Base-by-base conservation (phyloP, 1,140 invertebrate species). In the Lamellibrachia luymesi region DNA sequence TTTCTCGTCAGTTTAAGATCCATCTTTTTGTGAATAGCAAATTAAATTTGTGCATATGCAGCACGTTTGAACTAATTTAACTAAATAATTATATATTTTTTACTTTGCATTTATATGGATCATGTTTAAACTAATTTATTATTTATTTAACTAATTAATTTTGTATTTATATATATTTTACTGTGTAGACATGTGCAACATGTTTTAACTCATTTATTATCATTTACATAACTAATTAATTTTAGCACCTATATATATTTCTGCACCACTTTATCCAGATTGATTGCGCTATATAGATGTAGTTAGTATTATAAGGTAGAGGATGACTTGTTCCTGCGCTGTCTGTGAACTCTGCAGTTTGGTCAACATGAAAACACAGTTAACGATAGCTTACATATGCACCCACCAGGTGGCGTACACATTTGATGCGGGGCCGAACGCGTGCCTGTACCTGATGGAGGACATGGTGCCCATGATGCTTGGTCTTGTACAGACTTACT, bases 381-480 rank as follows among this genome's bases (percentile, higher is more conserved):
- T 80, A 22, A 80, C 25, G 64, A 10, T 8, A 80, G 25, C 13
- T 80, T 10, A 17, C 64, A 80, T 80, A 22, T 17, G 13, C 5
- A 22, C 8, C 50, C 96, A 96, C 93, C 94, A 98, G 97, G 97
- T 98, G 4, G 98, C 98, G 5, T 99, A 99, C 95, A 99, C 99
- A 50, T 99, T 99, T 97, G 99, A 99, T 97, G 99, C 99, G 93
- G 99, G 99, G 17, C 98, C 99, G 93, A 99, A 99, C 97, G 98
- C 98, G 6, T 99, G 98, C 95, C 95, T 99, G 0, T 99, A 98
- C 96, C 96, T 99, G 38, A 95, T 98, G 93, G 97, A 98, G 95
- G 97, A 98, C 94, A 97, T 98, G 96, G 97, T 99, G 1, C 96
- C 97, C 4, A 96, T 97, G 95, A 96, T 99, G 50, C 50, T 95